Base-by-base conservation (phyloP, 2,888 invertebrate species). In the Rhagonycha lutea region DNA sequence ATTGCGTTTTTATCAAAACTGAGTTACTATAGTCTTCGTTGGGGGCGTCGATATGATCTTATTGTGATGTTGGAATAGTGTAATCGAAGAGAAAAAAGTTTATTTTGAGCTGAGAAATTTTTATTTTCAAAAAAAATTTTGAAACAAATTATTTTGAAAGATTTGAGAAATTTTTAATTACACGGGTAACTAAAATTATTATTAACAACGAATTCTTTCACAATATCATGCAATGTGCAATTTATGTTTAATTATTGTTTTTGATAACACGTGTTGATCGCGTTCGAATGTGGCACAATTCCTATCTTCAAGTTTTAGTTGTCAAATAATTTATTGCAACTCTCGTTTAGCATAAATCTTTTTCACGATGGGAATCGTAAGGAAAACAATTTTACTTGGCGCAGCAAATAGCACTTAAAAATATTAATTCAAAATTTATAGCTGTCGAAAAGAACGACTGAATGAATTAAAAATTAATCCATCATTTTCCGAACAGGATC, bases 1-100 rank as follows among this genome's bases (percentile, higher is more conserved):
- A n/a, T n/a, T n/a, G n/a, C n/a, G n/a, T n/a, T n/a, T n/a, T n/a
- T n/a, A n/a, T n/a, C n/a, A n/a, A n/a, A n/a, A n/a, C n/a, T n/a
- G n/a, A n/a, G n/a, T n/a, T n/a, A n/a, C n/a, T n/a, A n/a, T n/a
- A n/a, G n/a, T n/a, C n/a, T n/a, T n/a, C n/a, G n/a, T n/a, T n/a
- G n/a, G n/a, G n/a, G n/a, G n/a, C n/a, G n/a, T n/a, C n/a, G n/a
- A n/a, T 26, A 63, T 61, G 70, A 74, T 74, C 74, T n/a, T n/a
- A n/a, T 77, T 77, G 74, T 32, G 77, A 77, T 74, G 77, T 72
- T 77, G 75, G 14, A 18, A 23, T 9, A 28, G n/a, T 32, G 62
- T 1, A 68, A 70, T 47, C 28, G 47, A 63, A 14, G 69, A 11
- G 61, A 60, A 26, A 61, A n/a, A n/a, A n/a, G n/a, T n/a, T n/a